Evolutionary conservation across 2,888 invertebrate genomes (phyloP), one percentile per base, ranked within the genome.

Genomic region (Nasonovia ribisnigri): DNA sequence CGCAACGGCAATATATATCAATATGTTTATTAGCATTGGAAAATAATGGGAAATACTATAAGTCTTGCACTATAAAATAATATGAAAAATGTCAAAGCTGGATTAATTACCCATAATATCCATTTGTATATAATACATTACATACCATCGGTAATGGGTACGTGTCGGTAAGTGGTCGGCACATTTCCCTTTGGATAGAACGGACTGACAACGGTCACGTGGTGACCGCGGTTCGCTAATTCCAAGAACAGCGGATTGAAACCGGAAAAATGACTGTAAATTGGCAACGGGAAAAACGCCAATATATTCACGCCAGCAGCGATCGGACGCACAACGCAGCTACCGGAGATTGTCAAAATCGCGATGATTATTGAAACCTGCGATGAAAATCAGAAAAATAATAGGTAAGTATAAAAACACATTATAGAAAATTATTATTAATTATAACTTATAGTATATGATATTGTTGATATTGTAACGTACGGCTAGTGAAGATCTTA

Each of bases 191-290:
- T 93, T 24, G 93, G 89, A 4, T 29, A 5, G 26, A 84, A 93
- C 24, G 93, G 84, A 16, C 84, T 93, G 43, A 89, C 89, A 2
- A 93, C 93, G 16, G 93, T 93, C 1, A 93, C 89, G 26, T 4
- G 67, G 89, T 93, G 89, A 16, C 89, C 89, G 0, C 93, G 88
- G 1, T 57, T 54, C 1, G 93, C 93, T 57, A 93, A 36, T 16
- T 93, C 93, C 43, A 88, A 3, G 1, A 93, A 93, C 26, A 93
- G 26, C 0, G 54, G 54, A 26, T 93, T 43, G 88, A 93, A 93
- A 5, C 93, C 93, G 26, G 93, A 42, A 36, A 89, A 89, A 46
- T 93, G 93, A 26, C 93, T 93, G 46, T 84, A 93, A 26, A 93
- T 48, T 13, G 93, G 93, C 54, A 89, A 46, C 29, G 93, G 93